phyloP scores from a whole-genome alignment of 2,113 vertebrate genomes.

The Albula glossodonta region DNA sequence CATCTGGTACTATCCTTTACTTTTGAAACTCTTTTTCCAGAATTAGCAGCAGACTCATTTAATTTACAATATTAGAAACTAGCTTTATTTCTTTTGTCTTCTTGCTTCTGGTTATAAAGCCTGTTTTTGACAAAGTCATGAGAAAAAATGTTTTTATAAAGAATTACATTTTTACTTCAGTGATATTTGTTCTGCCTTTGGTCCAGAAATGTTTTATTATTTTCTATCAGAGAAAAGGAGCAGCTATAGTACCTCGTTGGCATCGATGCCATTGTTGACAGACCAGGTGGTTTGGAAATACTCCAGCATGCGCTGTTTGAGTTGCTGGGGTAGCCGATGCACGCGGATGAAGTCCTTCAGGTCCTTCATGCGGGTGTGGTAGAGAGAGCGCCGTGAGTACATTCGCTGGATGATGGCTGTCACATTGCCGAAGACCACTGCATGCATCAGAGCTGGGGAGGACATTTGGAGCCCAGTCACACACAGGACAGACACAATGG shows the following conservation, averaged over 20 bases:
- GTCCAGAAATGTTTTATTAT: not conserved
- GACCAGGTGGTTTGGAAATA: constrained; percentile 98
- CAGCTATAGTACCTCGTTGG: constrained; percentile 76
- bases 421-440: constrained; percentile 94
- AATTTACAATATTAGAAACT: not conserved
- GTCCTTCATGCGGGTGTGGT: constrained; percentile 95
- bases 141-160: not conserved
- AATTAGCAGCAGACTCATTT: not conserved
- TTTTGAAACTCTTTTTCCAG: constrained; percentile 29
- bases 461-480: not conserved
- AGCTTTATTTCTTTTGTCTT: not conserved
- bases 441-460: constrained; percentile 89
- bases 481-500: not conserved
- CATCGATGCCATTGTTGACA: constrained; percentile 93
- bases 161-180: not conserved
- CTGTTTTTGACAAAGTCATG: not conserved
- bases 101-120: not conserved
- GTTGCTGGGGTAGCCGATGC: constrained; percentile 88
- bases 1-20: constrained; percentile 25
- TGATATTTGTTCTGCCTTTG: not conserved
- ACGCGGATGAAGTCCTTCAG: constrained; percentile 95
- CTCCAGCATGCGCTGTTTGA: constrained; percentile 95
- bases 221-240: not conserved
- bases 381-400: constrained; percentile 93
- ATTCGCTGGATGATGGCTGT: constrained; percentile 98